Conservation (phyloP, 2,797 vertebrate genomes). For the Gorsachius magnificus region DNA sequence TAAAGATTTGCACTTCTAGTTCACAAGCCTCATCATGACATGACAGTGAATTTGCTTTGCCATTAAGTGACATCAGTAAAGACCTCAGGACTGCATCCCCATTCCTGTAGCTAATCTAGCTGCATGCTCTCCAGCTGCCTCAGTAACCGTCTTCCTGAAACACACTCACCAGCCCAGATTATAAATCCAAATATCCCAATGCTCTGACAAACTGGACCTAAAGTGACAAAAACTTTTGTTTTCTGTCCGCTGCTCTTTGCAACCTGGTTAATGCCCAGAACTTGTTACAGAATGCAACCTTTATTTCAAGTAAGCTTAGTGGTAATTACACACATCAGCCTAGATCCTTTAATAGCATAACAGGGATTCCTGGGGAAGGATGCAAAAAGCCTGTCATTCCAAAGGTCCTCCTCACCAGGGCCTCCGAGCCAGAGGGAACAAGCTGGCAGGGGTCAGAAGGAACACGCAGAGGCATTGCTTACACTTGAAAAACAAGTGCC, state of each 20-base stretch:
- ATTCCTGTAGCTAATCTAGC: background rate
- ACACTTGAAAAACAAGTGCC: background rate
- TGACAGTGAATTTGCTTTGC: background rate
- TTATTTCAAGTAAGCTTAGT: background rate
- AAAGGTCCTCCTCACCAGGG: background rate
- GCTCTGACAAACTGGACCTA: background rate
- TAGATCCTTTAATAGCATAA: background rate
- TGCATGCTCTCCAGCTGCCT: background rate
- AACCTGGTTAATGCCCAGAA: background rate
- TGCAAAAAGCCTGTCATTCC: background rate
- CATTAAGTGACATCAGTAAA: background rate
- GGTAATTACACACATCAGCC: background rate
- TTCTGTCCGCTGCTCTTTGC: background rate
- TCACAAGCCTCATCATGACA: background rate
- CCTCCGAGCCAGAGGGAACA: background rate
- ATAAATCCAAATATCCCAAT: background rate
- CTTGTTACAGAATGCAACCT: background rate
- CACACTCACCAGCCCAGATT: background rate
- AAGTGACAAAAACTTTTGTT: background rate
- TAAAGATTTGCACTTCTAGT: background rate
- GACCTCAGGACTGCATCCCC: background rate
- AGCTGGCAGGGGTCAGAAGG: background rate
- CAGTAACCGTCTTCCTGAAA: background rate
- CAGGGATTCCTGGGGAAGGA: background rate
- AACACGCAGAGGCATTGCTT: background rate